Evolutionary conservation across 2,113 vertebrate genomes (phyloP), one percentile per base, ranked within the genome.

Genomic region (Sceloporus tristichus): DNA sequence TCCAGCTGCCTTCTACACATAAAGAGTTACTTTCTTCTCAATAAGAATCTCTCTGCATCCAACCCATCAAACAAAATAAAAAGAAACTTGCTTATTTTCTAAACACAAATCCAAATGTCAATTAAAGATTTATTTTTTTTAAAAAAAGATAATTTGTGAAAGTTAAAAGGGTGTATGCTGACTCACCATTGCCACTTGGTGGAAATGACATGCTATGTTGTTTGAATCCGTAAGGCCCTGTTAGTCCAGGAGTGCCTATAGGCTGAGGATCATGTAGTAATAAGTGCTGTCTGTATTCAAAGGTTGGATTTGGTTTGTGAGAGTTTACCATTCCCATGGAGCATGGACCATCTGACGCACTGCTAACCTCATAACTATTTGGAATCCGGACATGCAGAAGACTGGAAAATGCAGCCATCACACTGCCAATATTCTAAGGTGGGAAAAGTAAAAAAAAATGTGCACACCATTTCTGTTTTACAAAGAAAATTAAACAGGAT

Each of bases 371-470:
- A 1, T 98, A 99, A 93, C 97, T 97, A 93, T 95, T 93, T 23
- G 98, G 98, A 53, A 98, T 96, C 54, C 98, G 97, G 79, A 99
- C 97, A 0, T 96, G 96, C 34, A 99, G 97, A 82, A 99, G 96
- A 92, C 98, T 96, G 8, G 98, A 98, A 92, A 99, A 97, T 0
- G 98, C 98, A 6, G 98, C 97, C 95, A 99, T 97, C 65, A 99
- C 97, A 0, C 95, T 97, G 2, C 96, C 96, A 2, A 99, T 98
- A 56, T 98, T 99, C 99, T 99, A 90, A 1, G 96, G 90, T 91
- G 40, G 84, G 6, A 9, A 87, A 48, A 9, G 90, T 0, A 95
- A 90, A 91, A 48, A 82, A 4, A 9, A 88, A 25, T 27, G 4
- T 42, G 27, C 16, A 34, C 6, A 4, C 42, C 27, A 23, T 11